Evolutionary conservation across 2,888 invertebrate species (phyloP).

Genomic region (Drosophila borealis): DNA sequence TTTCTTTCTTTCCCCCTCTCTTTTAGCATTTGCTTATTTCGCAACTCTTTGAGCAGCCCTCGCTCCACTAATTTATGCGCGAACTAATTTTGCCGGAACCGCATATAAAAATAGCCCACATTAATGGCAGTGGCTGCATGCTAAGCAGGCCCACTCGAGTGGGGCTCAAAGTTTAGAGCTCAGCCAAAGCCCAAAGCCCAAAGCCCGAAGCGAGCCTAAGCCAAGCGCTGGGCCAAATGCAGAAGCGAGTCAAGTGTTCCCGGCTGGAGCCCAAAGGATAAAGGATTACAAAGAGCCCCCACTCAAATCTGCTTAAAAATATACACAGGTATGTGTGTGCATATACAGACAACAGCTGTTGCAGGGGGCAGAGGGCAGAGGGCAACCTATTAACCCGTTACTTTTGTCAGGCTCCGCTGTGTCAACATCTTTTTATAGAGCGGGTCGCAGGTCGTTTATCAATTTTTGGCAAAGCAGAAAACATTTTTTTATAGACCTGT

Average conservation of each 20-base stretch:
- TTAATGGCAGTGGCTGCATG: constrained; percentile 34
- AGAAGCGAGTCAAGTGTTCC: constrained; percentile 48
- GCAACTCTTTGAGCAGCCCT: constrained; percentile 36
- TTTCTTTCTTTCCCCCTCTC: neutral
- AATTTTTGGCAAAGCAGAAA: constrained; percentile 40
- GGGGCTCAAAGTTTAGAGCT: constrained; percentile 28
- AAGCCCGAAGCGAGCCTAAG: constrained; percentile 34
- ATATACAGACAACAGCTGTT: constrained; percentile 37
- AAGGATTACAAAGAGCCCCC: constrained; percentile 36
- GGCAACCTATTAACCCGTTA: constrained; percentile 23
- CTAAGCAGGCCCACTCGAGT: constrained; percentile 31
- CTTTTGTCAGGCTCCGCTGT: constrained; percentile 7
- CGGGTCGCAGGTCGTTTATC: constrained; percentile 32
- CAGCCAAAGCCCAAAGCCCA: constrained; percentile 13
- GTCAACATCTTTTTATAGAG: constrained; percentile 35
- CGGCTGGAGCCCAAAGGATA: constrained; percentile 50
- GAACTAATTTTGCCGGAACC: constrained; percentile 65
- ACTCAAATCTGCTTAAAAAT: constrained; percentile 53
- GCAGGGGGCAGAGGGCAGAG: constrained; percentile 2
- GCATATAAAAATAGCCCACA: constrained; percentile 60
- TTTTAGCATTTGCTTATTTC: neutral
- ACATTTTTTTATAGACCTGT: constrained; percentile 11
- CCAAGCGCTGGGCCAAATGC: constrained; percentile 18
- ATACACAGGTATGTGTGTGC: constrained; percentile 11
- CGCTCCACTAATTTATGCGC: constrained; percentile 64